phyloP scores from a whole-genome alignment of 2,888 invertebrate genomes.

The Athetis lepigone region DNA sequence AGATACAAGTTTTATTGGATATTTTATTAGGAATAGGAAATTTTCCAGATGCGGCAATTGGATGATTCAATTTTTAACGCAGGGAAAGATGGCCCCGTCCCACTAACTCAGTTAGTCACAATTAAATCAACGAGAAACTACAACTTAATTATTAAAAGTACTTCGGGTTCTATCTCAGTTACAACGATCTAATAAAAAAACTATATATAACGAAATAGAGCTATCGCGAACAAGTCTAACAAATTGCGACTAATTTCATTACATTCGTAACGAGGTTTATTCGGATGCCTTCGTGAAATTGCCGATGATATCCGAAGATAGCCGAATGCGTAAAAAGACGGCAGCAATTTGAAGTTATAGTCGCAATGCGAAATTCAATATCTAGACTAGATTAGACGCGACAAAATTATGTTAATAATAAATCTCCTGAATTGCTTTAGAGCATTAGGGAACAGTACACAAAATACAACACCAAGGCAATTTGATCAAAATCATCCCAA shows the following conservation, averaged over 20 bases:
- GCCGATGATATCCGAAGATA: conserved; percentile 32
- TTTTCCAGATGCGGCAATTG: not conserved
- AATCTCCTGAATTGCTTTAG: not conserved
- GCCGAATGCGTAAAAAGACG: conserved; percentile 24
- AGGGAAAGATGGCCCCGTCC: not conserved
- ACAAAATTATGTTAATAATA: not conserved
- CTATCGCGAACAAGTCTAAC: conserved; percentile 42
- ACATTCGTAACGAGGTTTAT: conserved; percentile 51
- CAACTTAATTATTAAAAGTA: conserved; percentile 24
- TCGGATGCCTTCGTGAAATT: conserved; percentile 44
- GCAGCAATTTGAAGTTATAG: conserved; percentile 27
- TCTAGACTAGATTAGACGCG: not conserved
- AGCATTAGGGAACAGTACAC: not conserved
- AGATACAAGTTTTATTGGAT: conserved; percentile 2
- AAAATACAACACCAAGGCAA: not conserved
- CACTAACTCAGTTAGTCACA: conserved; percentile 2
- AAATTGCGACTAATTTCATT: conserved; percentile 57
- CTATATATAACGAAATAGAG: conserved; percentile 43
- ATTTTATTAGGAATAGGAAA: not conserved
- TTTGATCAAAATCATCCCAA: not conserved
- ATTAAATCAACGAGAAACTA: conserved; percentile 5
- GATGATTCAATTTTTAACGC: conserved; percentile 2
- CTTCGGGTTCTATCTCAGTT: conserved; percentile 34
- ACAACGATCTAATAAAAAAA: conserved; percentile 39
- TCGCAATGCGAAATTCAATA: conserved; percentile 33